Percentiles rank a stretch among this genome's conserved stretches.
Conservation (phyloP, 1,140 invertebrate genomes). For the Tetragnatha versicolor region DNA sequence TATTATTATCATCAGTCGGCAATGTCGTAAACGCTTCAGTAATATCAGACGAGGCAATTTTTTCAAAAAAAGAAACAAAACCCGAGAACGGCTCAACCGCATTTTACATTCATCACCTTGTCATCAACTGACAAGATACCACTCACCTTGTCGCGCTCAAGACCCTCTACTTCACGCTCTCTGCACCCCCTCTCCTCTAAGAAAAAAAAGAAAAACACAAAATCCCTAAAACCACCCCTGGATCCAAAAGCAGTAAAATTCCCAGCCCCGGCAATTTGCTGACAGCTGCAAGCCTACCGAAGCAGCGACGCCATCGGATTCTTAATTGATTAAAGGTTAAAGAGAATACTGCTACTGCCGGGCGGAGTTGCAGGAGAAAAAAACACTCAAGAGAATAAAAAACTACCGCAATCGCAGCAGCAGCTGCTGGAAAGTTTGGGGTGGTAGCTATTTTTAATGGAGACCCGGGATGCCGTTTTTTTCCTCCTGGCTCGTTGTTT, state of each 20-base stretch:
- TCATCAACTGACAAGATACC: too few species aligned
- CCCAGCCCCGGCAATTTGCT: constrained; percentile 41
- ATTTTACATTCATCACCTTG: too few species aligned
- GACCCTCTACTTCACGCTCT: too few species aligned
- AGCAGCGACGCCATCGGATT: constrained; percentile 14
- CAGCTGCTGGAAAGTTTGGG: constrained; percentile 25
- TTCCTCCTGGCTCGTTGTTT: not conserved
- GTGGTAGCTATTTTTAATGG: constrained; percentile 49
- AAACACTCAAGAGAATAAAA: constrained; percentile 14
- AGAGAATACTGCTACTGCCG: not conserved
- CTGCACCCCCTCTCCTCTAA: too few species aligned
- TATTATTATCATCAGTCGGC: too few species aligned
- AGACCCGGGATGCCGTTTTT: constrained; percentile 4
- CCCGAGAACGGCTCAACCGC: too few species aligned
- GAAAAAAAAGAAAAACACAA: too few species aligned
- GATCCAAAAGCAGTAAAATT: not conserved
- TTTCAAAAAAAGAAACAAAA: too few species aligned
- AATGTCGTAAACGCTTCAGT: too few species aligned
- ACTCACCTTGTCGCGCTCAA: too few species aligned
- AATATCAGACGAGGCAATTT: too few species aligned
- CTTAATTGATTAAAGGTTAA: constrained; percentile 51
- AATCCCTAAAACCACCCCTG: too few species aligned
- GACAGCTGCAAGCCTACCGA: constrained; percentile 41
- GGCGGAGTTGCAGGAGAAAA: not conserved
- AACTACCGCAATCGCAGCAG: constrained; percentile 24